A percentile compares a stretch with the other conserved stretches of the same genome.
Conservation (phyloP, 2,888 invertebrate genomes). For the Pristionchus japonicus region DNA sequence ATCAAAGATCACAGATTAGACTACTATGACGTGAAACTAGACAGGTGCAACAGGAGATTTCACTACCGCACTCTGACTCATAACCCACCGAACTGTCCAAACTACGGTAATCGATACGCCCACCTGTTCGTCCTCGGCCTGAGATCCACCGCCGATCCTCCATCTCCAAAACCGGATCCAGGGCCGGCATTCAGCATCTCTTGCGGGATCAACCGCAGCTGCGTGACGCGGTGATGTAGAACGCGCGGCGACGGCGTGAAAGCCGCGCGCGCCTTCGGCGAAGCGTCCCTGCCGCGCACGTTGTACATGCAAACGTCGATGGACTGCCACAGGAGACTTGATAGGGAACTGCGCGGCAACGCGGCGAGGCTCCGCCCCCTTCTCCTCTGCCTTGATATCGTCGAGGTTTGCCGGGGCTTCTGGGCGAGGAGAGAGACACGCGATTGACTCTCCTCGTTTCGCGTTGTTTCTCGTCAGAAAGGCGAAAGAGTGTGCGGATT, state of each 20-base stretch:
- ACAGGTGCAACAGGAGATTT: not conserved
- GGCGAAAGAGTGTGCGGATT: not conserved
- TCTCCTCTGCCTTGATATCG: slow-evolving; percentile 3
- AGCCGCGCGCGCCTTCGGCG: slow-evolving; percentile 41
- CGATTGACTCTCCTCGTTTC: not conserved
- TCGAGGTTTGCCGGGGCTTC: slow-evolving; percentile 24
- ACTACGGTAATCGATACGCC: not conserved
- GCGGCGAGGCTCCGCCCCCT: slow-evolving; percentile 11
- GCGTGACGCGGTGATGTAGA: slow-evolving; percentile 54
- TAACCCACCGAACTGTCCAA: not conserved
- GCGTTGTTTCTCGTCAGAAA: not conserved
- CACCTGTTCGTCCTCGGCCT: slow-evolving; percentile 45
- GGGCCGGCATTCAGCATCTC: slow-evolving; percentile 43
- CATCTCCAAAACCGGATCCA: not conserved
- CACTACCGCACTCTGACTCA: not conserved
- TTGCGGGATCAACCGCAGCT: slow-evolving; percentile 50
- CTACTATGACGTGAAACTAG: too few relatives aligned
- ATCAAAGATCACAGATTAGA: too few relatives aligned
- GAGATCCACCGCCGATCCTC: not conserved
- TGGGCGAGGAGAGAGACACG: not conserved
- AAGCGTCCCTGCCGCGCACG: slow-evolving; percentile 20
- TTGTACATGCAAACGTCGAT: not conserved
- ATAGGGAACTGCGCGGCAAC: not conserved
- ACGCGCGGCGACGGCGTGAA: slow-evolving; percentile 49
- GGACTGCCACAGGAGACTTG: not conserved